A percentile compares a stretch with the other conserved stretches of the same genome.
Evolutionary conservation across 2,797 vertebrate species (phyloP).

Genomic region (Potorous gilbertii): DNA sequence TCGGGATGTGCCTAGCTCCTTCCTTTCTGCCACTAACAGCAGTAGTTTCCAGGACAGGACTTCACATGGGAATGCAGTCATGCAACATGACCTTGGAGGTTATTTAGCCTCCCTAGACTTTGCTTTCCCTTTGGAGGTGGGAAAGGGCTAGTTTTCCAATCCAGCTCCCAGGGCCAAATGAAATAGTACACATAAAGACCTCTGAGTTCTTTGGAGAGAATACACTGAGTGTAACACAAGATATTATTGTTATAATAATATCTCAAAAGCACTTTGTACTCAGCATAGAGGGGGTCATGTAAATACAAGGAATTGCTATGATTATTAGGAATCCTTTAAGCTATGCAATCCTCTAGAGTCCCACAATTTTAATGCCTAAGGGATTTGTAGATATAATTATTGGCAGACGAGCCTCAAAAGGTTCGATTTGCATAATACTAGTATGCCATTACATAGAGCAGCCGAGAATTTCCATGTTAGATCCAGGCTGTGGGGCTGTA

Average conservation of each 20-base stretch:
- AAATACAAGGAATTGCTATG: slow-evolving; percentile 61
- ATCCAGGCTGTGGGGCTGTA: background rate
- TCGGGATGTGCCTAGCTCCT: background rate
- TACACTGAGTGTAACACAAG: slow-evolving; percentile 37
- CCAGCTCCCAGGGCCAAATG: slow-evolving; percentile 35
- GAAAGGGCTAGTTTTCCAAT: slow-evolving; percentile 3
- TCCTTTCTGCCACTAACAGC: background rate
- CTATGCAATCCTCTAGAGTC: slow-evolving; percentile 56
- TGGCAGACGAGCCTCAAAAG: slow-evolving; percentile 67
- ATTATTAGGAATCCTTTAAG: slow-evolving; percentile 63
- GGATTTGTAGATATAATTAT: slow-evolving; percentile 73
- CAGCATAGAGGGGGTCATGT: slow-evolving; percentile 49
- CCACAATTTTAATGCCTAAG: slow-evolving; percentile 58
- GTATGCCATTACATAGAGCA: background rate
- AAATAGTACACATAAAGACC: slow-evolving; percentile 12
- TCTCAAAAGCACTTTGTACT: slow-evolving; percentile 41
- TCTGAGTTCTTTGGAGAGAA: slow-evolving; percentile 29
- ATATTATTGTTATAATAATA: slow-evolving; percentile 1
- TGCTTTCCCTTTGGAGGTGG: background rate
- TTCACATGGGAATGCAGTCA: slow-evolving; percentile 7
- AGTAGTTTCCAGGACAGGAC: background rate
- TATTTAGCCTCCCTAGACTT: background rate
- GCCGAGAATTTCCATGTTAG: background rate
- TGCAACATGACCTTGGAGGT: background rate
- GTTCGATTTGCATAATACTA: slow-evolving; percentile 11